Evolutionary conservation across 2,113 vertebrate genomes (phyloP).

Genomic region (Archocentrus centrarchus): DNA sequence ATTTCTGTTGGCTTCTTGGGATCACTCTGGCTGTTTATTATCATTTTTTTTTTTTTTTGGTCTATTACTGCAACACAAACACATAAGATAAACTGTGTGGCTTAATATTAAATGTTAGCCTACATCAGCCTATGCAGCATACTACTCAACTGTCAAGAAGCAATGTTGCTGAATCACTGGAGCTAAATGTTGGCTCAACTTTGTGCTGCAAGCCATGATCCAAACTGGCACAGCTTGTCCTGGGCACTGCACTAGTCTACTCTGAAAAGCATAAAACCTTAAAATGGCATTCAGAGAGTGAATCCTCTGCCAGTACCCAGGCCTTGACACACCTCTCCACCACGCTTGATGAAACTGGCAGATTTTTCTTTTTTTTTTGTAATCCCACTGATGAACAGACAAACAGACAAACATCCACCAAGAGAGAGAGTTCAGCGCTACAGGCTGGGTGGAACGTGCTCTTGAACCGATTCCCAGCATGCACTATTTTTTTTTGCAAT

Average conservation of each 20-base stretch:
- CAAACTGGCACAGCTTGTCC: too few species aligned
- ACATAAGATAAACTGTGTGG: too few species aligned
- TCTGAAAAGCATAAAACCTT: neutral
- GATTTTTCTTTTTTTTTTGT: neutral
- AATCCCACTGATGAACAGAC: neutral
- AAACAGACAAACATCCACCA: neutral
- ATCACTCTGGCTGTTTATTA: neutral
- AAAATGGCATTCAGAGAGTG: neutral
- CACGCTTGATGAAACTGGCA: neutral
- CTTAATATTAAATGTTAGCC: neutral
- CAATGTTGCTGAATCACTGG: neutral
- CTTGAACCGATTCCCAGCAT: conserved; percentile 9
- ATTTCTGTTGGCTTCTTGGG: neutral
- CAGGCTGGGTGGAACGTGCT: neutral
- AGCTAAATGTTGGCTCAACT: neutral
- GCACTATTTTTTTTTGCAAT: neutral
- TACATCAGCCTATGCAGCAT: neutral
- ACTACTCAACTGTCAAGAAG: neutral
- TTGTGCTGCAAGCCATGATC: neutral
- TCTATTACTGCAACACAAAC: too few species aligned
- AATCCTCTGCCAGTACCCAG: neutral
- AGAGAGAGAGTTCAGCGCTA: neutral
- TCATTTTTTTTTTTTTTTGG: too few species aligned
- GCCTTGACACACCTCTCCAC: neutral
- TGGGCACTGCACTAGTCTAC: neutral